phyloP scores from a whole-genome alignment of 2,113 vertebrate genomes.

The Platichthys stellatus region DNA sequence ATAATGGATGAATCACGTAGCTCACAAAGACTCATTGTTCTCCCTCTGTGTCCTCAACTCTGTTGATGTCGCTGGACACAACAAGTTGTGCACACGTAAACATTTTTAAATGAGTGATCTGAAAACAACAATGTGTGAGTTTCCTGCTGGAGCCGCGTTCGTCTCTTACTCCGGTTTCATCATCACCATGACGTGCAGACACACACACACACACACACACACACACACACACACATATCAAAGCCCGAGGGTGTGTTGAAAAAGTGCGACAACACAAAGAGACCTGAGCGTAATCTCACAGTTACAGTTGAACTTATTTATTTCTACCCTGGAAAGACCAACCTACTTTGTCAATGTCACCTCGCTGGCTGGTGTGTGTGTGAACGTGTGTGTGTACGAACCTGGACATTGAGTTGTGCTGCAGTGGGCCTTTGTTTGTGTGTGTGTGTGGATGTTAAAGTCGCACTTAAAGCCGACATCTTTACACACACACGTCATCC shows the following conservation, averaged over 20 bases:
- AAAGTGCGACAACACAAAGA: conserved; percentile 51
- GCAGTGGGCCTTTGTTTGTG: not conserved
- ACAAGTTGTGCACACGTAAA: too few species aligned
- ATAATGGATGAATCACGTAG: too few species aligned
- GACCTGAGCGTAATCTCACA: conserved; percentile 70
- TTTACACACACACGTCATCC: too few species aligned
- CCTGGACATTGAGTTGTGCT: conserved; percentile 29
- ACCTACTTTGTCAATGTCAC: conserved; percentile 74
- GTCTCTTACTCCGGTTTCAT: conserved; percentile 11
- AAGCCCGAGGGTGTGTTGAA: conserved; percentile 53
- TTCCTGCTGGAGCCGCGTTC: not conserved
- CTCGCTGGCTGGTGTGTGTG: conserved; percentile 33
- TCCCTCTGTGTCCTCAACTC: too few species aligned
- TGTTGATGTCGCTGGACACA: too few species aligned
- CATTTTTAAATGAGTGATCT: too few species aligned
- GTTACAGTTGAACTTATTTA: conserved; percentile 79
- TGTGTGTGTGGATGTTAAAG: not conserved
- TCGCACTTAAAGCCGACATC: not conserved
- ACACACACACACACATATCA: conserved; percentile 17
- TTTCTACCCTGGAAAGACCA: conserved; percentile 68
- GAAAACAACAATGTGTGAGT: conserved; percentile 11
- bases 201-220: conserved; percentile 19
- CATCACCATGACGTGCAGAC: conserved; percentile 12
- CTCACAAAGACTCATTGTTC: too few species aligned
- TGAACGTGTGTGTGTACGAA: conserved; percentile 25